Percentiles rank a stretch among this genome's conserved stretches.
phyloP scores from a whole-genome alignment of 2,113 vertebrate species.

The Alethe castanea region DNA sequence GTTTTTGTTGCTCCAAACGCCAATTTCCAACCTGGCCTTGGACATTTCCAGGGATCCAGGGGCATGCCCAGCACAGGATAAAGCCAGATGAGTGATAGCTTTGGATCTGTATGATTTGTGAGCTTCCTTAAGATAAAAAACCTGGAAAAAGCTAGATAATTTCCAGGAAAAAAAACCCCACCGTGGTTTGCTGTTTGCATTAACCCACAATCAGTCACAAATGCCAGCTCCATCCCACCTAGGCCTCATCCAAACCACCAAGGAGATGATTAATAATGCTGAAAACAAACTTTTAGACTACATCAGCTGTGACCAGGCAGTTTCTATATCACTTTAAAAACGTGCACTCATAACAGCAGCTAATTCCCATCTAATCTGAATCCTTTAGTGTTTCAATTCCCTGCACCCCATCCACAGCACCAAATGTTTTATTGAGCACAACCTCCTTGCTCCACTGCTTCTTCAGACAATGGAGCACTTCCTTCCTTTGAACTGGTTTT shows the following conservation, averaged over 20 bases:
- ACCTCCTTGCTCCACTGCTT: not conserved
- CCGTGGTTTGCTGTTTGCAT: not conserved
- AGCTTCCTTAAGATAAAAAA: not conserved
- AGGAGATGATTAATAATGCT: not conserved
- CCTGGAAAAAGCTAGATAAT: not conserved
- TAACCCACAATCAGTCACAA: fast-evolving
- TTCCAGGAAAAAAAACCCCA: not conserved
- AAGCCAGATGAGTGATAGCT: not conserved
- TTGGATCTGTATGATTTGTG: not conserved
- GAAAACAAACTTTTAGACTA: not conserved
- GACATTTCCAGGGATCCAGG: not conserved
- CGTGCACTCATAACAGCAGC: not conserved
- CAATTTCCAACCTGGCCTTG: fast-evolving
- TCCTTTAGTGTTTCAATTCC: not conserved
- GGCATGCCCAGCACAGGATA: fast-evolving
- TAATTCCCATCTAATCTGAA: not conserved
- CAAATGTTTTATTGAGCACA: not conserved
- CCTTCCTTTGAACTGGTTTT: not conserved
- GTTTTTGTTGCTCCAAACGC: not conserved
- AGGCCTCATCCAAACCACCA: not conserved
- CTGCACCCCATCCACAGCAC: not conserved
- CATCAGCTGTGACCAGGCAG: not conserved
- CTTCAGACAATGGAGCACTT: not conserved
- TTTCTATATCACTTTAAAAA: not conserved
- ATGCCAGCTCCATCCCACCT: not conserved